Base-by-base conservation (phyloP, 2,888 invertebrate species). In the Phengaris arion region DNA sequence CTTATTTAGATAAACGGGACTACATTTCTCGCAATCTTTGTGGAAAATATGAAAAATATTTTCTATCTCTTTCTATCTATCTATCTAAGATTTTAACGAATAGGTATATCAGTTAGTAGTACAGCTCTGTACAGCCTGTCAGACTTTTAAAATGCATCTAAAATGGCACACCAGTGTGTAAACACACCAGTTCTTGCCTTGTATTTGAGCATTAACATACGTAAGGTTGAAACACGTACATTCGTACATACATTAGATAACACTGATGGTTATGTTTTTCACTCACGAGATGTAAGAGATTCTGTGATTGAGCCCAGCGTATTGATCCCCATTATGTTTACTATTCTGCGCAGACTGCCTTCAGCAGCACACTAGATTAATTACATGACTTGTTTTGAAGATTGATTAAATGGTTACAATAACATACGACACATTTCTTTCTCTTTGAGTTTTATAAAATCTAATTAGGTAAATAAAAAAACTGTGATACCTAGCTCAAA, bases 301-400 rank as follows among this genome's bases (percentile, higher is more conserved):
- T 45, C 64, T 45, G 35, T 64, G 64, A 64, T 64, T 64, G 64
- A 64, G 64, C 59, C 22, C 59, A 10, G 22, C 64, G 64, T 64
- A 64, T 64, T 64, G 64, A 64, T 64, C 64, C 35, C 48, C 59
- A 10, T 6, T 35, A 35, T 64, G 64, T 64, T 64, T 64, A 64
- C 64, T 64, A 64, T 64, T 64, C 64, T 64, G 64, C 64, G 64
- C 64, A 64, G 64, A 35, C 35, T 35, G 35, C 35, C 64, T 45
- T 13, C 35, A 22, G 22, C 35, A 45, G 12, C 12, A 64, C 64
- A 64, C 12, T 12, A 64, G 64, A 64, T 45, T 64, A 6, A 64
- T 64, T 45, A 64, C 64, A 64, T 64, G 35, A 35, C 35, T 64
- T 45, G 64, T 64, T 64, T 64, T 64, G 59, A 64, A 64, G 59